phyloP scores from a whole-genome alignment of 1,140 invertebrate genomes.

The Ostrea denselamellosa region DNA sequence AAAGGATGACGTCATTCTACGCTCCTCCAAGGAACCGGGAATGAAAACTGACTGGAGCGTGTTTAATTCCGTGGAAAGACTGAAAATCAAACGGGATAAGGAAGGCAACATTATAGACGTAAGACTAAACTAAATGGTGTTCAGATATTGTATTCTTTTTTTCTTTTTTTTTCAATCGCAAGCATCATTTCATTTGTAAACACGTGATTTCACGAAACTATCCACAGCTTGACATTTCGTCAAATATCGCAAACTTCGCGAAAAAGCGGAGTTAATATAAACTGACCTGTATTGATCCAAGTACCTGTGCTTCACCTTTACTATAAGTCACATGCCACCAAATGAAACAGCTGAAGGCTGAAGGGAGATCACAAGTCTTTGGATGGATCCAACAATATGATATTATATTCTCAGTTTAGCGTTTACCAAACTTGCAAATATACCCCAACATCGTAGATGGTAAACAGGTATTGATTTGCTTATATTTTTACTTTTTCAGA shows the following conservation, averaged over 20 bases:
- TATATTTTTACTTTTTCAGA: slow-evolving; percentile 11
- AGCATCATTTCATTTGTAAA: not conserved
- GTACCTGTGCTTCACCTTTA: not conserved
- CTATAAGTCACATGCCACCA: not conserved
- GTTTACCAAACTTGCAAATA: too few relatives aligned
- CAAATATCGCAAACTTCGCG: not conserved
- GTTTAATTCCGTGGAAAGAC: slow-evolving; percentile 69
- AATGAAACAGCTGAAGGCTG: not conserved
- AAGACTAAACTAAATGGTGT: not conserved
- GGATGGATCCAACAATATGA: too few relatives aligned
- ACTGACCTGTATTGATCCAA: not conserved
- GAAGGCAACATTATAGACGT: slow-evolving; percentile 16
- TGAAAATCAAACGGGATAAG: slow-evolving; percentile 37
- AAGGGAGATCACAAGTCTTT: too few relatives aligned
- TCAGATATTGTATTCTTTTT: not conserved
- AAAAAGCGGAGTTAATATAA: not conserved
- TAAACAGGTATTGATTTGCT: not conserved
- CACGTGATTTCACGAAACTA: not conserved
- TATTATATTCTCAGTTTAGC: too few relatives aligned
- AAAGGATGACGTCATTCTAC: slow-evolving; percentile 71
- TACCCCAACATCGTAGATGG: not conserved
- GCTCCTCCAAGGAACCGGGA: slow-evolving; percentile 67
- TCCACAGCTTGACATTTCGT: not conserved
- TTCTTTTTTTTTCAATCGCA: not conserved
- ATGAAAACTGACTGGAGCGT: slow-evolving; percentile 71